These are phyloP conservation scores for Hirtodrosophila histrioides DNA, from an alignment of 2,888 invertebrate species.

Conservation along the genomic window DNA sequence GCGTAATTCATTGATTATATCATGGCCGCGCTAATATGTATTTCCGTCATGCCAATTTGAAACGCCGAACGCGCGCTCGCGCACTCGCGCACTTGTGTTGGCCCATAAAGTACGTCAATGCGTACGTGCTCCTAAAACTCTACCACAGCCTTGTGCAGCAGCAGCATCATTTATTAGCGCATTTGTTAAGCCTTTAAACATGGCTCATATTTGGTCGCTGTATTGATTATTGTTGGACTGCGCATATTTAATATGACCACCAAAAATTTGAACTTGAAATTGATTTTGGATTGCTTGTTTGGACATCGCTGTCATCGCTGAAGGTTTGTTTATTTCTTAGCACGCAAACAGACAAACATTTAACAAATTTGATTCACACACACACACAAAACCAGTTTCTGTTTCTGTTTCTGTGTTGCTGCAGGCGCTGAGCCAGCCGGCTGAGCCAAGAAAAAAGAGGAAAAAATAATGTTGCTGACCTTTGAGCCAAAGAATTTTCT, in stretches of 20 bases:
- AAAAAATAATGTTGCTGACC: constrained; percentile 55
- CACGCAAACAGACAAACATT: constrained; percentile 22
- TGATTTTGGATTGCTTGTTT: constrained; percentile 53
- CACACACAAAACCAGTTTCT: constrained; percentile 66
- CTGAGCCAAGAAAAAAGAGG: constrained; percentile 24
- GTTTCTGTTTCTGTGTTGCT: constrained; percentile 28
- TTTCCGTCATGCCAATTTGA: constrained; percentile 72
- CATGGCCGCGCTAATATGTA: constrained; percentile 69
- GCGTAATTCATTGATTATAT: constrained; percentile 65
- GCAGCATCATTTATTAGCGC: constrained; percentile 28
- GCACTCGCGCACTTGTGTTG: constrained; percentile 36
- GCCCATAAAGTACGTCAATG: constrained; percentile 38
- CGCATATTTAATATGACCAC: constrained; percentile 55
- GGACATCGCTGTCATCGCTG: constrained; percentile 42
- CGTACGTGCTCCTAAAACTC: constrained; percentile 53
- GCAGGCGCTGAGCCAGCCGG: constrained; percentile 21
- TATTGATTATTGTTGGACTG: constrained; percentile 50
- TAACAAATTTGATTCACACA: constrained; percentile 18
- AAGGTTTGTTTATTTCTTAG: constrained; percentile 75
- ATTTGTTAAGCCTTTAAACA: constrained; percentile 43
- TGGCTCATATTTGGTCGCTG: constrained; percentile 46
- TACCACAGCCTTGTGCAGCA: constrained; percentile 44
- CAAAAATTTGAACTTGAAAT: constrained; percentile 75
- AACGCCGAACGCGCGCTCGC: constrained; percentile 17
- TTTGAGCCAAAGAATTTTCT: constrained; percentile 36